Percentiles rank a stretch among this genome's conserved stretches.
Evolutionary conservation across 2,797 vertebrate species (phyloP).

Genomic region (Aselliscus stoliczkanus): DNA sequence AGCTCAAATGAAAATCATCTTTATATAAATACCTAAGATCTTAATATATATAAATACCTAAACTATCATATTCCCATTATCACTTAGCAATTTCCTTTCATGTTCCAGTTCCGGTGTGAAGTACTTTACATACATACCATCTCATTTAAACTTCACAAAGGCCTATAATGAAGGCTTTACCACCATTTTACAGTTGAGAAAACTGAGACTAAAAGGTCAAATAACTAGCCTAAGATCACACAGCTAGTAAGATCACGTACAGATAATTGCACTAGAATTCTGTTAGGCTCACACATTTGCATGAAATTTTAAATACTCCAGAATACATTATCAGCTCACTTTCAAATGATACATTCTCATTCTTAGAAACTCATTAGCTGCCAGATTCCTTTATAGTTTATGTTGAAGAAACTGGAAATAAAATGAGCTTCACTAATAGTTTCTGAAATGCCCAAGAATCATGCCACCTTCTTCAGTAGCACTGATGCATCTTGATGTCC

Average conservation of each 20-base stretch:
- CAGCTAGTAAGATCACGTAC: neutral
- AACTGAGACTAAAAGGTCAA: neutral
- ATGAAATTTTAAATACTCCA: conserved; percentile 11
- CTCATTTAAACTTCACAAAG: conserved; percentile 22
- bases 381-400: neutral
- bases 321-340: neutral
- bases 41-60: neutral
- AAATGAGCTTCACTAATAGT: neutral
- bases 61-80: neutral
- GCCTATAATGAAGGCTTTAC: neutral
- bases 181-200: conserved; percentile 17
- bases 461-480: neutral
- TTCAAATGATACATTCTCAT: conserved; percentile 14
- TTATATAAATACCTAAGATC: neutral
- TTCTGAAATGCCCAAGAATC: neutral
- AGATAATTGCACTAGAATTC: neutral
- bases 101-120: neutral
- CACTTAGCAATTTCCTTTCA: conserved; percentile 20
- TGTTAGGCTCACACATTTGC: neutral
- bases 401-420: neutral
- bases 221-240: neutral
- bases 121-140: neutral
- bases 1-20: conserved; percentile 20
- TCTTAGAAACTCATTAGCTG: neutral
- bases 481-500: neutral